phyloP scores from a whole-genome alignment of 2,888 invertebrate species.

The Gnatocerus cornutus region DNA sequence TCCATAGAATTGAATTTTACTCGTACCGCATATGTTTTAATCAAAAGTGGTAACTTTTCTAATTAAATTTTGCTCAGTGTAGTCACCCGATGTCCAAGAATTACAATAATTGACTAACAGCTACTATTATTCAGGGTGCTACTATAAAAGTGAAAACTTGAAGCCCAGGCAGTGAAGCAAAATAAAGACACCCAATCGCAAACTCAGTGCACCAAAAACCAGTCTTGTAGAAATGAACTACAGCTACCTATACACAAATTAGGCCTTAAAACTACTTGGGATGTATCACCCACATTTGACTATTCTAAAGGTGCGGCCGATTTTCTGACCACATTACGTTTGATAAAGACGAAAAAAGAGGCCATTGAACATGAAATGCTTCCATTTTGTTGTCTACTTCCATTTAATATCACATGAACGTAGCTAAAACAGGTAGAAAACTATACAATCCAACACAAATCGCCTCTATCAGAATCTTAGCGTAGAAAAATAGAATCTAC shows the following conservation, averaged over 20 bases:
- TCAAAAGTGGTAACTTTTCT: conserved; percentile 3
- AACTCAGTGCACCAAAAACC: conserved; percentile 29
- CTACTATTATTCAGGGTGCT: conserved; percentile 4
- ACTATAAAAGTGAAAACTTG: conserved; percentile 4
- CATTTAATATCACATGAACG: conserved; percentile 45
- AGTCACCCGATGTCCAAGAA: conserved; percentile 20
- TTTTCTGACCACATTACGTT: neutral
- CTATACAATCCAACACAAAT: conserved; percentile 34
- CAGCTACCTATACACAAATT: conserved; percentile 45
- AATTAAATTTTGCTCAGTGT: conserved; percentile 1
- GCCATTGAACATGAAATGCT: conserved; percentile 8
- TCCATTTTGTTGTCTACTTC: conserved; percentile 28
- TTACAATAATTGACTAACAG: conserved; percentile 39
- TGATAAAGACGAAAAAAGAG: conserved; percentile 12
- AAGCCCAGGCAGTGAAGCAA: conserved; percentile 42
- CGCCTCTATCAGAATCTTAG: conserved; percentile 30
- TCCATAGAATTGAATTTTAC: conserved; percentile 3
- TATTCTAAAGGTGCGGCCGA: conserved; percentile 3
- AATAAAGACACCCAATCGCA: conserved; percentile 15
- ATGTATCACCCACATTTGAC: conserved; percentile 32
- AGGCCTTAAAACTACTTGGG: conserved; percentile 49
- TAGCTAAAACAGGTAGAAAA: conserved; percentile 46
- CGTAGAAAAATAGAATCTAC: conserved; percentile 46
- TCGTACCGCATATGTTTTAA: conserved; percentile 9
- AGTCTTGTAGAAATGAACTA: conserved; percentile 30